Conservation (phyloP, 1,140 invertebrate species). For the Palaemon carinicauda region DNA sequence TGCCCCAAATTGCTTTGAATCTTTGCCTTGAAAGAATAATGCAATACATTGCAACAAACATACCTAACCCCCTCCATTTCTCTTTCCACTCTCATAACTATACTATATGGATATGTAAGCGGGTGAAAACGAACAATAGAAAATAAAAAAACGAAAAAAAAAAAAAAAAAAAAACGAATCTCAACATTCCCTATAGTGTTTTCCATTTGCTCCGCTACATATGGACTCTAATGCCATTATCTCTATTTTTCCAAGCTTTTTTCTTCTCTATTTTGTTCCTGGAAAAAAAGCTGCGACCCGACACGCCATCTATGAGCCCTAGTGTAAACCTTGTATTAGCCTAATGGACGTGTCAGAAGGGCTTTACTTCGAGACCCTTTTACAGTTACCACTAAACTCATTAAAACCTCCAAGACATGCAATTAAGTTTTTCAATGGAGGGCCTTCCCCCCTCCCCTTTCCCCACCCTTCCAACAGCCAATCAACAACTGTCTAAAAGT, state of each 20-base stretch:
- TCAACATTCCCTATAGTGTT: neutral
- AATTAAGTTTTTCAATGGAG: conserved; percentile 59
- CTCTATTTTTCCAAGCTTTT: neutral
- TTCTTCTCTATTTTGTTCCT: neutral
- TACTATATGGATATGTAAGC: too few species aligned
- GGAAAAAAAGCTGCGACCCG: neutral
- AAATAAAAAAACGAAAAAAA: too few species aligned
- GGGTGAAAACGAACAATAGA: too few species aligned
- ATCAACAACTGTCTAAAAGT: conserved; percentile 57
- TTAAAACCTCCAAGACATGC: conserved; percentile 57
- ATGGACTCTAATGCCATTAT: conserved; percentile 30
- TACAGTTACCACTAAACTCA: conserved; percentile 55
- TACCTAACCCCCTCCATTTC: too few species aligned
- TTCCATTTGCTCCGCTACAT: neutral
- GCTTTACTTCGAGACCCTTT: conserved; percentile 35
- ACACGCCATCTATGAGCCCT: conserved; percentile 28
- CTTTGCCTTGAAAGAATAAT: too few species aligned
- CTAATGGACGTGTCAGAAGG: conserved; percentile 47
- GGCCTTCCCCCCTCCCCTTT: conserved; percentile 17
- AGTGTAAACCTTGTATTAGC: conserved; percentile 52
- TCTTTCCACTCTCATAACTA: too few species aligned
- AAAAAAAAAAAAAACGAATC: too few species aligned
- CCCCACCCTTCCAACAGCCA: conserved; percentile 46
- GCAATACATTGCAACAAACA: too few species aligned
- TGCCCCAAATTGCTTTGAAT: too few species aligned